Evolutionary conservation across 2,113 vertebrate species (phyloP).

Genomic region (Mionectes macconnelli): DNA sequence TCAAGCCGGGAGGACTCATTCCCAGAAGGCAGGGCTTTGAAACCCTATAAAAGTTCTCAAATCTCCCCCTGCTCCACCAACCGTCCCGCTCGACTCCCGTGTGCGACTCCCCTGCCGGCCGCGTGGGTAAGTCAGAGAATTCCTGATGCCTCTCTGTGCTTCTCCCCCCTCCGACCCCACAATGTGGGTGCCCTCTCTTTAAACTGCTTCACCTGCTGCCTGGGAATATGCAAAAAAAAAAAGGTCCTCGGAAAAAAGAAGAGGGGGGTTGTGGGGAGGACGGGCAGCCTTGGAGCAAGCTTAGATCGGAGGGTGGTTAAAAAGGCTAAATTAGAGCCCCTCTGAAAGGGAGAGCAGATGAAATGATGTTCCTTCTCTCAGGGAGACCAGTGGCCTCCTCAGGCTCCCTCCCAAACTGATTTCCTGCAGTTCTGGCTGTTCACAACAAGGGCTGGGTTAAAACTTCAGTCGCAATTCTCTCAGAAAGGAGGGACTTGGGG

Average conservation of each 20-base stretch:
- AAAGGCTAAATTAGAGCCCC: not conserved
- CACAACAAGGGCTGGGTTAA: accelerated
- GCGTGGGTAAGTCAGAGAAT: constrained; percentile 22
- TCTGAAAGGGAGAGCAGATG: not conserved
- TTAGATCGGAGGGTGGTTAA: not conserved
- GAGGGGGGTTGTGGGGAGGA: not conserved
- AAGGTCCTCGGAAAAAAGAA: not conserved
- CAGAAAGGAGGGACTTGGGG: not conserved
- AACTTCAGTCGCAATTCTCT: not conserved
- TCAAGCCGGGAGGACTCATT: constrained; percentile 39
- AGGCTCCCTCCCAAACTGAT: not conserved
- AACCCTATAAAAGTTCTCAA: constrained; percentile 62
- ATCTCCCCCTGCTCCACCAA: not conserved
- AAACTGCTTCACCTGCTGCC: not conserved
- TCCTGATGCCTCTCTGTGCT: too few species aligned
- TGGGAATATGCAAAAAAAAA: not conserved
- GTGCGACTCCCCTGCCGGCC: not conserved
- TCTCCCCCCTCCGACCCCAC: not conserved
- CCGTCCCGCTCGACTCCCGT: not conserved
- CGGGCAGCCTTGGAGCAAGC: not conserved
- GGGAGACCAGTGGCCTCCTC: not conserved
- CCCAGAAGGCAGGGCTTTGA: constrained; percentile 59
- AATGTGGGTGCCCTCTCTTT: not conserved
- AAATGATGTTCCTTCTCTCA: not conserved
- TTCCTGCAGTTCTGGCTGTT: not conserved